phyloP scores from a whole-genome alignment of 64 coral and sea anemone genomes.

The Stichodactyla helianthus region DNA sequence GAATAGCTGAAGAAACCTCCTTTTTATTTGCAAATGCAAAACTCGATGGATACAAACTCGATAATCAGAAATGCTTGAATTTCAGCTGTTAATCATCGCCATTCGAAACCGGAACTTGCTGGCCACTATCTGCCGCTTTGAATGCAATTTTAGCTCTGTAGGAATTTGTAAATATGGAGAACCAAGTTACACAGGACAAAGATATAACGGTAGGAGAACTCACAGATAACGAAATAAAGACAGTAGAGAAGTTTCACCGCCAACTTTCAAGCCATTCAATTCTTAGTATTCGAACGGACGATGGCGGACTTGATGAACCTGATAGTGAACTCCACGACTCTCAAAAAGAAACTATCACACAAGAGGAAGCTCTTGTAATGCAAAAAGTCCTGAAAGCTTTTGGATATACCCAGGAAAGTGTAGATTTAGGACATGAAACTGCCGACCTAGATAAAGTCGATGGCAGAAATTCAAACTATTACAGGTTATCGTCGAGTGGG shows the following conservation, averaged over 20 bases:
- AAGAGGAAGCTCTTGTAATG: neutral
- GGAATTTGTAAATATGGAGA: neutral
- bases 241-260: conserved; percentile 9
- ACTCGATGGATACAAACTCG: too few species aligned
- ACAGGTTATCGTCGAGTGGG: conserved; percentile 17
- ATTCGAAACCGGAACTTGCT: neutral
- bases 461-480: neutral
- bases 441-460: conserved; percentile 11
- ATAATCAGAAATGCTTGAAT: too few species aligned
- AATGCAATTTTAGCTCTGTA: neutral
- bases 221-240: conserved; percentile 6
- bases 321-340: neutral
- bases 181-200: neutral
- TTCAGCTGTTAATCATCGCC: too few species aligned
- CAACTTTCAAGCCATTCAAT: conserved; percentile 19
- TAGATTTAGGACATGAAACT: neutral
- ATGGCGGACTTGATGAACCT: conserved; percentile 15
- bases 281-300: conserved; percentile 7
- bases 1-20: too few species aligned
- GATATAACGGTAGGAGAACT: neutral
- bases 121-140: neutral
- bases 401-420: neutral
- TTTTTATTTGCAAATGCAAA: too few species aligned
- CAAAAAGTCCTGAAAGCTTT: conserved; percentile 4
- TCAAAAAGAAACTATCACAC: neutral